A percentile compares a stretch with the other conserved stretches of the same genome.
Evolutionary conservation across 1,140 invertebrate species (phyloP).

Genomic region (Drosophila simulans): DNA sequence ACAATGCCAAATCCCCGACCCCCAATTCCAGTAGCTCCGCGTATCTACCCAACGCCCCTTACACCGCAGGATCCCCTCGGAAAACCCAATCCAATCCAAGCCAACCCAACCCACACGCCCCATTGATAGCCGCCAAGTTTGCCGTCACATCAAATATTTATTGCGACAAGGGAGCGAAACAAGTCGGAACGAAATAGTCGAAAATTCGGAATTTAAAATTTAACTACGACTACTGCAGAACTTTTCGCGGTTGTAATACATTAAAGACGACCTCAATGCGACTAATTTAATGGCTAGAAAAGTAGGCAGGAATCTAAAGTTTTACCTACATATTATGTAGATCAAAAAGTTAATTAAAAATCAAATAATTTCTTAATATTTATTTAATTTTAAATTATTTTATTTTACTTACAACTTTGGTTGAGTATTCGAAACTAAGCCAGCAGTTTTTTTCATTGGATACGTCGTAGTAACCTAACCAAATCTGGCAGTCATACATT

Average conservation of each 20-base stretch:
- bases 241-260: conserved; percentile 11
- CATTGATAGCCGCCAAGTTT: conserved; percentile 73
- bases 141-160: conserved; percentile 76
- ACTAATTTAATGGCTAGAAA: neutral
- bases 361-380: no score
- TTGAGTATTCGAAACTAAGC: neutral
- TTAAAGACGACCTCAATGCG: conserved; percentile 13
- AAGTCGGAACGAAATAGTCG: conserved; percentile 31
- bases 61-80: neutral
- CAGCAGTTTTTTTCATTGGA: neutral
- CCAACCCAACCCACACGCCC: conserved; percentile 12
- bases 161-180: conserved; percentile 58
- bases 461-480: neutral
- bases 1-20: conserved; percentile 62
- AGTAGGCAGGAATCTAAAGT: neutral
- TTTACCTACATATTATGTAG: no score
- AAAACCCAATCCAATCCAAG: conserved; percentile 21
- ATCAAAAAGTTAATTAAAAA: no score
- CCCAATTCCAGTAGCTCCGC: conserved; percentile 2
- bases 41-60: neutral
- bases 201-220: conserved; percentile 47
- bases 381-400: no score
- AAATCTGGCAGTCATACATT: neutral
- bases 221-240: conserved; percentile 16
- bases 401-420: no score